Percentiles rank a stretch among this genome's conserved stretches.
Conservation (phyloP, 2,797 vertebrate genomes). For the Xenopus petersii region DNA sequence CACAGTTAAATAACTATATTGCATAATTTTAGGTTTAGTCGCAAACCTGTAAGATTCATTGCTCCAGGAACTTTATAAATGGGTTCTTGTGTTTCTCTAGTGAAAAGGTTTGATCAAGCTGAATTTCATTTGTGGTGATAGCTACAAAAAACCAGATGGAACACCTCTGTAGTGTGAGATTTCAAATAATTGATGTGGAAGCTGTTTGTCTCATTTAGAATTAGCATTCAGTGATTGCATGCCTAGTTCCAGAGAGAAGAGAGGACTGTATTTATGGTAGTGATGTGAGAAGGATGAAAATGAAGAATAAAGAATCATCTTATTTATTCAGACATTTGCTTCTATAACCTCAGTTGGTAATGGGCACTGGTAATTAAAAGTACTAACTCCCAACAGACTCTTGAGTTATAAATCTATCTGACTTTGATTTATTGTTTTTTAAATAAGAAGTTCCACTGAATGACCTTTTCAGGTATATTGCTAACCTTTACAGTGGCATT, state of each 20-base stretch:
- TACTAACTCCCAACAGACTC: conserved; percentile 56
- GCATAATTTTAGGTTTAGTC: conserved; percentile 3
- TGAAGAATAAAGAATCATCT: conserved; percentile 30
- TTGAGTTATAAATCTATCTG: conserved; percentile 62
- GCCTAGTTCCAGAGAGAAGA: conserved; percentile 23
- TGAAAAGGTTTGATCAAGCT: conserved; percentile 32
- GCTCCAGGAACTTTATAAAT: conserved; percentile 9
- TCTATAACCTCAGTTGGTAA: conserved; percentile 54
- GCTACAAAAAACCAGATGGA: conserved; percentile 36
- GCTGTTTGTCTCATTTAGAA: conserved; percentile 38
- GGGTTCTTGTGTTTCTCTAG: conserved; percentile 16
- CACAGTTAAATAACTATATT: background rate
- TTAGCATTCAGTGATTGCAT: conserved; percentile 23
- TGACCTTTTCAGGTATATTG: conserved; percentile 54
- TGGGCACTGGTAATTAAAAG: conserved; percentile 56
- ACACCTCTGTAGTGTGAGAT: conserved; percentile 30
- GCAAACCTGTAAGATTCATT: conserved; percentile 2
- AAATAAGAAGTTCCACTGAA: conserved; percentile 34
- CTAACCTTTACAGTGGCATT: conserved; percentile 53
- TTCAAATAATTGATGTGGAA: conserved; percentile 48
- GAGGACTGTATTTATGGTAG: conserved; percentile 1
- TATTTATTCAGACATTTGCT: conserved; percentile 54
- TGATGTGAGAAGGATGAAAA: conserved; percentile 26
- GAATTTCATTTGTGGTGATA: conserved; percentile 37
- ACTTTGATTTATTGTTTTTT: conserved; percentile 61